These are phyloP conservation scores for Lymantria dispar DNA, from an alignment of 2,888 invertebrate genomes.

Conservation along the genomic window DNA sequence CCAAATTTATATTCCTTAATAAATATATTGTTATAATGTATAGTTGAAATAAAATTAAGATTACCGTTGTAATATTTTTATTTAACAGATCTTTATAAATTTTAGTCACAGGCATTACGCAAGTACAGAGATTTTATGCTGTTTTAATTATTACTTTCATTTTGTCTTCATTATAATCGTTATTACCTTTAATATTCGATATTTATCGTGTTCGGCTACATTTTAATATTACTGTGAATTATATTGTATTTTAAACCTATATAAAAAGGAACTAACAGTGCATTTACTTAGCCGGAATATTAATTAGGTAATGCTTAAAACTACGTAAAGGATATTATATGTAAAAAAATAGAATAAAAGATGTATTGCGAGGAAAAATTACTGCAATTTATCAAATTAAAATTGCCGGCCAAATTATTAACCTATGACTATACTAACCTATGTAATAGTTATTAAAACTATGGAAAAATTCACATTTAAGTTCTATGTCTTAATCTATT, in stretches of 20 bases:
- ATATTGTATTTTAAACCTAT: slow-evolving; percentile 56
- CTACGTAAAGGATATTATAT: slow-evolving; percentile 41
- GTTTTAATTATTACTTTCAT: slow-evolving; percentile 10
- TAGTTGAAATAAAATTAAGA: slow-evolving; percentile 35
- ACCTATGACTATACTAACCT: slow-evolving; percentile 35
- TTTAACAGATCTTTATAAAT: slow-evolving; percentile 74
- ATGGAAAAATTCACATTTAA: slow-evolving; percentile 69
- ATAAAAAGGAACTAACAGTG: slow-evolving; percentile 78
- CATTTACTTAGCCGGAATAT: slow-evolving; percentile 63
- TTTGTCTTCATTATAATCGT: slow-evolving; percentile 10
- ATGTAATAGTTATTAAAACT: slow-evolving; percentile 49
- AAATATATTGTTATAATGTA: background rate
- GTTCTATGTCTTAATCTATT: slow-evolving; percentile 44
- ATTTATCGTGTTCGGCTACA: slow-evolving; percentile 26
- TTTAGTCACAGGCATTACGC: slow-evolving; percentile 49
- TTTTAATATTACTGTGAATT: slow-evolving; percentile 41
- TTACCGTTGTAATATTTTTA: slow-evolving; percentile 68
- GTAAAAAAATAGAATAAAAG: slow-evolving; percentile 18
- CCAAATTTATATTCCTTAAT: slow-evolving; percentile 1
- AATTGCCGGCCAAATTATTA: slow-evolving; percentile 36
- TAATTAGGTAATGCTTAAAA: slow-evolving; percentile 51
- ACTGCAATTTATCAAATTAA: slow-evolving; percentile 11
- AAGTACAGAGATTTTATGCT: slow-evolving; percentile 19
- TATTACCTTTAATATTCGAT: slow-evolving; percentile 15
- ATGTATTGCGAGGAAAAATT: slow-evolving; percentile 12